phyloP scores from a whole-genome alignment of 1,140 invertebrate species.

The Amphibalanus amphitrite region DNA sequence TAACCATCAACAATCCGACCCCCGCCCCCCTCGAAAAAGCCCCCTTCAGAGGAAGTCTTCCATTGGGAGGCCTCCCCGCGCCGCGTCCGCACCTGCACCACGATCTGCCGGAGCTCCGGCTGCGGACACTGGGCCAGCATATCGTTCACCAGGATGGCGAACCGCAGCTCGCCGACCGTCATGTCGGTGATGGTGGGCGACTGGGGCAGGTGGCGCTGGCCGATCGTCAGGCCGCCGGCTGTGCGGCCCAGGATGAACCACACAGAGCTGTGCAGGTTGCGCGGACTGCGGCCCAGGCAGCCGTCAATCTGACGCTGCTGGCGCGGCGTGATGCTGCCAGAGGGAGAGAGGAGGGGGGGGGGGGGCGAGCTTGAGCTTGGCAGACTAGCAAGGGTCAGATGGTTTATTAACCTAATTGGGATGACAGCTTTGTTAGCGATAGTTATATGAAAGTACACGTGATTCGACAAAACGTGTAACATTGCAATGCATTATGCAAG shows the following conservation, averaged over 20 bases:
- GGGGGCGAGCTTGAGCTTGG: no score
- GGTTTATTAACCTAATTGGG: no score
- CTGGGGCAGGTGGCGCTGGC: slow-evolving; percentile 65
- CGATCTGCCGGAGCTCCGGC: slow-evolving; percentile 82
- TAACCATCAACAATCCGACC: no score
- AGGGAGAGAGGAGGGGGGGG: no score
- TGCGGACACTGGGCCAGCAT: slow-evolving; percentile 70
- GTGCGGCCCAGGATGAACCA: slow-evolving; percentile 86
- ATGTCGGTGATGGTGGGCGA: slow-evolving; percentile 86
- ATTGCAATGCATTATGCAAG: no score
- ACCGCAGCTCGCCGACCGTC: slow-evolving; percentile 90
- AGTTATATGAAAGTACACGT: no score
- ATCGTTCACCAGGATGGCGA: slow-evolving; percentile 82
- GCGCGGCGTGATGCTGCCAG: slow-evolving; percentile 48
- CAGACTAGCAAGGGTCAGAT: no score
- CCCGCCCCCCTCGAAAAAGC: no score
- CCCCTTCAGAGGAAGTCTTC: no score
- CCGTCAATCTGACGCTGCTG: slow-evolving; percentile 82
- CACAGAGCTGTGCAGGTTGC: slow-evolving; percentile 83
- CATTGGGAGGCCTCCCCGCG: no score
- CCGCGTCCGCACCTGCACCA: slow-evolving; percentile 60
- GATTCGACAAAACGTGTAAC: no score
- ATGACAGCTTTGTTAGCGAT: no score
- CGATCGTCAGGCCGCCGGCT: slow-evolving; percentile 68
- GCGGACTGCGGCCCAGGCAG: slow-evolving; percentile 82